Base-by-base conservation (phyloP, 2,113 vertebrate species). In the Tympanuchus pallidicinctus region DNA sequence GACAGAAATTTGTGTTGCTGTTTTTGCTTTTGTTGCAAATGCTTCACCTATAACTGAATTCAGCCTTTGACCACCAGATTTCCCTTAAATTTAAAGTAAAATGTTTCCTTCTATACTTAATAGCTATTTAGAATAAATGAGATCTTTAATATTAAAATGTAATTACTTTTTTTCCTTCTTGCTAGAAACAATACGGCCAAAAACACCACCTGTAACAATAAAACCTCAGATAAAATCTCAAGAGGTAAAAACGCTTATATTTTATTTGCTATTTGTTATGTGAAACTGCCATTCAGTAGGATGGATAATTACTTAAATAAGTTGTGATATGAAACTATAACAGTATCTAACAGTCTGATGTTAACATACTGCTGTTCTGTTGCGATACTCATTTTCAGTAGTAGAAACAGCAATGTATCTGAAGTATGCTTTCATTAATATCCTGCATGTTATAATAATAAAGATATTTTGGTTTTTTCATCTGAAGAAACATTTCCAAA, bases 121-220 rank as follows among this genome's bases (percentile, higher is more conserved):
- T 25, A 89, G 34, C 14, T 43, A 13, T 67, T 57, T 22, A 60
- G 72, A 67, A 63, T 65, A 64, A 94, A 82, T 70, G 5, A 64
- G 4, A 8, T 71, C 64, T 94, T 70, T 43, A 20, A 27, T 69
- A 70, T 63, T 87, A 77, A 71, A 91, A 63, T 83, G 32, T 89
- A 43, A 60, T 38, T 70, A 48, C 25, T 7, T 50, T 78, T 56
- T 92, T 89, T 65, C 54, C 48, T 38, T 63, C 79, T 95, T 80
- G 47, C 77, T 88, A 99, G 99, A 99, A 97, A 97, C 96, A 57
- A 98, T 98, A 71, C 97, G 99, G 92, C 98, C 99, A 66, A 99
- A 99, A 97, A 99, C 99, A 7, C 99, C 99, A 2, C 99, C 99
- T 34, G 98, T 98, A 56, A 95, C 98, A 86, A 99, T 99, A 97